phyloP scores from a whole-genome alignment of 2,113 vertebrate species.

The Emberiza fucata region DNA sequence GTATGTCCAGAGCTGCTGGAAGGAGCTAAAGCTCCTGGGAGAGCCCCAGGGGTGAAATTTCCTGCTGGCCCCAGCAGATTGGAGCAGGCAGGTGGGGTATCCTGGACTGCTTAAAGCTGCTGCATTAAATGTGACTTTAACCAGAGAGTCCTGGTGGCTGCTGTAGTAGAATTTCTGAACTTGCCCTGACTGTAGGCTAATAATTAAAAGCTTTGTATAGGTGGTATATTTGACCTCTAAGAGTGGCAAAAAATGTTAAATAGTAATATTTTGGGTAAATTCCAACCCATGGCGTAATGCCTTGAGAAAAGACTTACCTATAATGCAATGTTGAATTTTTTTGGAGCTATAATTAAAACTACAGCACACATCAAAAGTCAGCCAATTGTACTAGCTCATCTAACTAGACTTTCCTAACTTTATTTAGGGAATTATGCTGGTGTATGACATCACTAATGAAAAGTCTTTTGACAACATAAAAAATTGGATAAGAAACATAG shows the following conservation, averaged over 20 bases:
- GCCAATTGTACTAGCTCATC: background rate
- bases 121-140: background rate
- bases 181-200: background rate
- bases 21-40: background rate
- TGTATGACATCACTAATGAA: conserved; percentile 97
- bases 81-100: background rate
- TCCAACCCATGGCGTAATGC: background rate
- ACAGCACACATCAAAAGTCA: background rate
- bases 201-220: background rate
- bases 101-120: background rate
- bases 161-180: background rate
- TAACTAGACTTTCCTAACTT: conserved; percentile 9
- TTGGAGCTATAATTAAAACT: background rate
- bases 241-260: background rate
- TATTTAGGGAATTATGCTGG: conserved; percentile 93
- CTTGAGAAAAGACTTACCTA: background rate
- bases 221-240: background rate
- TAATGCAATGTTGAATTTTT: background rate
- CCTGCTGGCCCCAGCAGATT: background rate
- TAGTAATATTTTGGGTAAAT: background rate
- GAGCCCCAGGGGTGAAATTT: background rate
- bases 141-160: background rate
- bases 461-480: conserved; percentile 99
- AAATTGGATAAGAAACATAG: conserved; percentile 98
- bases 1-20: background rate